Percentiles rank a stretch among this genome's conserved stretches.
These are phyloP conservation scores for Apus apus DNA, from an alignment of 2,113 vertebrate genomes.

Conservation along the genomic window DNA sequence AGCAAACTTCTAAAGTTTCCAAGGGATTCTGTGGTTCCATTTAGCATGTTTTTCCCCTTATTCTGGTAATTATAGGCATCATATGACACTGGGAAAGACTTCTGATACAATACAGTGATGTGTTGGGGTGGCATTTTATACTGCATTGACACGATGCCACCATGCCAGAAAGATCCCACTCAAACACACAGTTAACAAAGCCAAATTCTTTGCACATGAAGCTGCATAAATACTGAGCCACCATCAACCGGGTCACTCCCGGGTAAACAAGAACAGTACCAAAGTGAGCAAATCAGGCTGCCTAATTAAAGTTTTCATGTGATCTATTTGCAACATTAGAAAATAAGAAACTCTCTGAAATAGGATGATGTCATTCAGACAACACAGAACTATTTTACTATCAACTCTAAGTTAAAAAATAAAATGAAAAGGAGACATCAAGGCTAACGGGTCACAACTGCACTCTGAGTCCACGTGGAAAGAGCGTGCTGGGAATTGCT, in stretches of 20 bases:
- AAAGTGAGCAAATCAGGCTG: background rate
- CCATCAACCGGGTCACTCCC: background rate
- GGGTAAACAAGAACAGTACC: background rate
- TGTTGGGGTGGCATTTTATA: background rate
- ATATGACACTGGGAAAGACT: background rate
- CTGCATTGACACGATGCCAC: background rate
- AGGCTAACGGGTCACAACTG: background rate
- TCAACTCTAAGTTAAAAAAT: background rate
- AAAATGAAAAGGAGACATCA: background rate
- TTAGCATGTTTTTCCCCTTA: background rate
- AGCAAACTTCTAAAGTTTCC: background rate
- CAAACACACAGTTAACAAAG: accelerated
- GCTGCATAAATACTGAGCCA: background rate
- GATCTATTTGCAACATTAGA: background rate
- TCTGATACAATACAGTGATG: background rate
- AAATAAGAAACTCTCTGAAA: background rate
- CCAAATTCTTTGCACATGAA: background rate
- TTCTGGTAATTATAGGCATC: accelerated
- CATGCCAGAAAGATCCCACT: background rate
- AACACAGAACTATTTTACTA: background rate
- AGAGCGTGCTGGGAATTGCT: accelerated
- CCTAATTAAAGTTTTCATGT: accelerated
- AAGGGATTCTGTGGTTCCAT: background rate
- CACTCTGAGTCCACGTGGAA: background rate
- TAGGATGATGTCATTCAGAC: background rate